These are phyloP conservation scores for Coilia nasus DNA, from an alignment of 2,797 vertebrate genomes.

Conservation along the genomic window DNA sequence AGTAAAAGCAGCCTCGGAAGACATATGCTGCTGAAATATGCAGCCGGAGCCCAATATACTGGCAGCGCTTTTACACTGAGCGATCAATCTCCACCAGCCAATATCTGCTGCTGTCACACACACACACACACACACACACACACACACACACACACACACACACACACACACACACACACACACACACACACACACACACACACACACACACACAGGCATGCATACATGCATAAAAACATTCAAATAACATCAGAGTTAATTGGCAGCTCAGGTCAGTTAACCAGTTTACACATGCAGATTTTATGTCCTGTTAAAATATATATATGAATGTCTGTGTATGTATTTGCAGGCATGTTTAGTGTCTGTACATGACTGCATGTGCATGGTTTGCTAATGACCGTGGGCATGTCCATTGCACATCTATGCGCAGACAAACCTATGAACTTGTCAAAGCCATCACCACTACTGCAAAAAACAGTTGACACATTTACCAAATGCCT, in stretches of 20 bases:
- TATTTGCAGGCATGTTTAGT: background rate
- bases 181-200: background rate
- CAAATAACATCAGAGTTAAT: no score
- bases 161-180: background rate
- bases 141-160: background rate
- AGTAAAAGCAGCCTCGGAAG: background rate
- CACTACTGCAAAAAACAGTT: no score
- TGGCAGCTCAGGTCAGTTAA: background rate
- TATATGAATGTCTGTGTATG: background rate
- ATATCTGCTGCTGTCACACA: background rate
- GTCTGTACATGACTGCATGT: background rate
- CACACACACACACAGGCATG: background rate
- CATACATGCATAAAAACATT: no score
- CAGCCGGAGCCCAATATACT: background rate
- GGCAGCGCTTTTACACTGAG: background rate
- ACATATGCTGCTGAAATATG: background rate
- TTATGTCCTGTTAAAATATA: background rate
- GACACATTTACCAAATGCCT: no score
- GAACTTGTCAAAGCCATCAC: no score
- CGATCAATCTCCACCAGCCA: background rate
- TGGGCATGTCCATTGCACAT: no score
- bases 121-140: background rate
- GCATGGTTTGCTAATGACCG: background rate
- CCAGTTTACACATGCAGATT: background rate
- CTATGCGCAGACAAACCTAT: no score